Base-by-base conservation (phyloP, 2,797 vertebrate genomes). In the Dipus sagitta region DNA sequence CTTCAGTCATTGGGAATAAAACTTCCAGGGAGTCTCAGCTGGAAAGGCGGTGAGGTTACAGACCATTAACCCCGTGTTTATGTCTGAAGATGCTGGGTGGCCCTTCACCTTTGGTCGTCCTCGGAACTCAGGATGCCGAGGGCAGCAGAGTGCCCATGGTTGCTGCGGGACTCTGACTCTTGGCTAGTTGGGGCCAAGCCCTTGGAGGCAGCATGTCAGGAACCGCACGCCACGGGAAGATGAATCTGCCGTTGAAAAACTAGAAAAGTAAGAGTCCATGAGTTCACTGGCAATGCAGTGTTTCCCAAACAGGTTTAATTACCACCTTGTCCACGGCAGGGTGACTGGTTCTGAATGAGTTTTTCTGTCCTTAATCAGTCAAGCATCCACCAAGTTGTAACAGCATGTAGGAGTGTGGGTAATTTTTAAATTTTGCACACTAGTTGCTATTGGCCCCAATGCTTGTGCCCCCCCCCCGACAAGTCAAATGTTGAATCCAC, bases 221-320 rank as follows among this genome's bases (percentile, higher is more conserved):
- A 76, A 52, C 65, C 32, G 72, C 13, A 17, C 34, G 42, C 74
- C 54, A 17, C 34, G 30, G 58, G 4, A 11, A 47, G 71, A 75
- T 28, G 62, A 47, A 7, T 26, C 26, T 64, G 58, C 18, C 4
- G 28, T 21, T 12, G 62, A 47, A 86, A 75, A 90, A 62, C 30
- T 3, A 30, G 42, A 60, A 74, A 93, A 60, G 38, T 34, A 47
- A 84, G 38, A 88, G 42, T 47, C 10, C 68, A 42, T 26, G 26
- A 86, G 64, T 52, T 91, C 84, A 30, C 13, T 47, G 38, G 42
- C 77, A 91, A 64, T 26, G 60, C 54, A 80, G 80, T 74, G 54
- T 70, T 92, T 74, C n/a, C 20, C 70, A 92, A 92, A 85, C 6
- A 64, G 47, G 67, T 78, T 87, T 90, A 85, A 47, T 74, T 64